Conservation (phyloP, 2,797 vertebrate species). For the Pangasius krempfi region DNA sequence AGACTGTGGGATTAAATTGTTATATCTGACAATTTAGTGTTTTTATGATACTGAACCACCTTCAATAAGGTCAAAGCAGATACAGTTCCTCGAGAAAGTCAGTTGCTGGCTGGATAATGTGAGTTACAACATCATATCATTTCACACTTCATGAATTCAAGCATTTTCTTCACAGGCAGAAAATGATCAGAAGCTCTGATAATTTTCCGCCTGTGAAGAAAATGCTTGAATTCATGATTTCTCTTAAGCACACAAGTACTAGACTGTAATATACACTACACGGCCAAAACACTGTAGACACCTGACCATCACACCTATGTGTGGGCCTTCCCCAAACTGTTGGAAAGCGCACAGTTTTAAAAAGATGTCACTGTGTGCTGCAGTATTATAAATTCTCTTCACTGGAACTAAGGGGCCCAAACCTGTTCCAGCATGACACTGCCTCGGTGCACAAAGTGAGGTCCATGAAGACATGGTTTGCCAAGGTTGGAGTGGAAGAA, state of each 20-base stretch:
- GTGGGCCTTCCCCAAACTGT: neutral
- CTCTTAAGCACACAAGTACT: too few species aligned
- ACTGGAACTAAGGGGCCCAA: neutral
- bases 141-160: neutral
- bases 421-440: neutral
- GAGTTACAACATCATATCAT: neutral
- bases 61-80: neutral
- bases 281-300: neutral
- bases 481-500: neutral
- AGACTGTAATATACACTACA: neutral
- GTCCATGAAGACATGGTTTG: neutral
- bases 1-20: neutral
- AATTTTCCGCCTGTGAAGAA: too few species aligned
- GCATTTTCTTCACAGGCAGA: neutral
- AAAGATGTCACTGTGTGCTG: neutral
- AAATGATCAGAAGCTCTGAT: neutral
- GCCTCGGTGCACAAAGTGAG: neutral
- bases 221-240: too few species aligned
- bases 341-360: neutral
- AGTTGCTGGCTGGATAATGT: neutral
- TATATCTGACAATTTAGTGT: neutral
- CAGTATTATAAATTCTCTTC: neutral
- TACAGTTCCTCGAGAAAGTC: neutral
- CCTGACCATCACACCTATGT: neutral
- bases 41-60: neutral